Evolutionary conservation across 2,113 vertebrate genomes (phyloP), one percentile per base, ranked within the genome.

Genomic region (Embiotoca jacksoni): DNA sequence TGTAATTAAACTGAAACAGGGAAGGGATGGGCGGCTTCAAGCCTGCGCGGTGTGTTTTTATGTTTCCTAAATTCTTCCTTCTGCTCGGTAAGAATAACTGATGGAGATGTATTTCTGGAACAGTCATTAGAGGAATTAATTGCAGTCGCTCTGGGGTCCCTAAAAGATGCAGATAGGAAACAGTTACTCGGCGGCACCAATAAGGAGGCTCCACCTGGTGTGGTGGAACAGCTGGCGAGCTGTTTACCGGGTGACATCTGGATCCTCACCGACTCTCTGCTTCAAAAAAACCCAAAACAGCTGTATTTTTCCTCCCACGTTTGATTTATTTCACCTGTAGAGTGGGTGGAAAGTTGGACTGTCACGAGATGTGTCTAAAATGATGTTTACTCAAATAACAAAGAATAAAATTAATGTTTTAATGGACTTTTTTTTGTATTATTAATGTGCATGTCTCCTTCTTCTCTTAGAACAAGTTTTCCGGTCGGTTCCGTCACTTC

Each of bases 401-500:
- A 23, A 23, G 23, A 23, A 23, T 23, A 23, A 23, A 32, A 41
- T 47, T 37, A 3, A 11, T 13, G 41, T 44, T 44, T 49, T 52
- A 7, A 52, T 70, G 8, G 1, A 0, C 70, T 1, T 49, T 53
- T 32, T 62, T 1, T 13, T 2, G 65, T 5, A 7, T 54, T 69
- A 0, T 39, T 50, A 1, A 3, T 6, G 66, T 23, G 1, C 23
- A 23, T 23, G 23, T 23, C 54, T 70, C 37, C 41, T 70, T 37
- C 23, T 57, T 37, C 85, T 65, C 80, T 36, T 58, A 98, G 97
- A 94, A 88, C 3, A 96, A 95, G 0, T 98, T 98, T 87, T 94
- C 92, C 37, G 96, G 96, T 55, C 91, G 97, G 52, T 95, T 99
- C 91, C 93, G 96, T 67, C 97, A 98, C 93, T 99, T 97, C 91